Evolutionary conservation across 2,888 invertebrate species (phyloP).

Genomic region (Julus scanicus): DNA sequence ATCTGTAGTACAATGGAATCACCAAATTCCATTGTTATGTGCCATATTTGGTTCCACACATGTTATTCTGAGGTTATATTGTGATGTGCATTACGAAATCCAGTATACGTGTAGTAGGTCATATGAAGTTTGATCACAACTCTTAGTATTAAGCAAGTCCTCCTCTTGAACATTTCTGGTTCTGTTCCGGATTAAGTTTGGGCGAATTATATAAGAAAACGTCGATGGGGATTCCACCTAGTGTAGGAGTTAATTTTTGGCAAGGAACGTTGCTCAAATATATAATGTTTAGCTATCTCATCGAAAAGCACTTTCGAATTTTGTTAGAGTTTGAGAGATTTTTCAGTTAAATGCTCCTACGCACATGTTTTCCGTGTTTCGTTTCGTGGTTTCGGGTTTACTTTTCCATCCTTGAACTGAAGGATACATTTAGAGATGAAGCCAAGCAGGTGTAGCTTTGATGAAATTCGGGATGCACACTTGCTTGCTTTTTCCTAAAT

Average conservation of each 20-base stretch:
- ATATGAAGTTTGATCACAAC: neutral
- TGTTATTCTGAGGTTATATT: no score
- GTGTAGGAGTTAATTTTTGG: constrained; percentile 11
- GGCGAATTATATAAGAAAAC: neutral
- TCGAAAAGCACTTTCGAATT: constrained; percentile 44
- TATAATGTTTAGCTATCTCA: constrained; percentile 48
- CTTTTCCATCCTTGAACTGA: neutral
- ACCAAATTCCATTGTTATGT: no score
- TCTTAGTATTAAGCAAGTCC: neutral
- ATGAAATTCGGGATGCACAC: constrained; percentile 6
- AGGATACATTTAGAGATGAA: constrained; percentile 31
- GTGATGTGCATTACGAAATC: no score
- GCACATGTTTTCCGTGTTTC: neutral
- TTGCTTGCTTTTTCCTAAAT: neutral
- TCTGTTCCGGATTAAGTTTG: constrained; percentile 11
- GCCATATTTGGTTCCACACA: no score
- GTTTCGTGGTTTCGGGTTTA: neutral
- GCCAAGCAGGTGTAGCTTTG: constrained; percentile 26
- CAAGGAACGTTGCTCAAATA: constrained; percentile 46
- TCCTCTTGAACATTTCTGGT: constrained; percentile 19
- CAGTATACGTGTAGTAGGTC: neutral
- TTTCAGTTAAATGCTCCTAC: constrained; percentile 28
- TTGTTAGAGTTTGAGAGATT: constrained; percentile 37
- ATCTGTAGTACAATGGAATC: no score
- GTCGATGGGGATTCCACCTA: neutral